A percentile compares a stretch with the other conserved stretches of the same genome.
Conservation (phyloP, 2,888 invertebrate species). For the Kryphioiulus occultus region DNA sequence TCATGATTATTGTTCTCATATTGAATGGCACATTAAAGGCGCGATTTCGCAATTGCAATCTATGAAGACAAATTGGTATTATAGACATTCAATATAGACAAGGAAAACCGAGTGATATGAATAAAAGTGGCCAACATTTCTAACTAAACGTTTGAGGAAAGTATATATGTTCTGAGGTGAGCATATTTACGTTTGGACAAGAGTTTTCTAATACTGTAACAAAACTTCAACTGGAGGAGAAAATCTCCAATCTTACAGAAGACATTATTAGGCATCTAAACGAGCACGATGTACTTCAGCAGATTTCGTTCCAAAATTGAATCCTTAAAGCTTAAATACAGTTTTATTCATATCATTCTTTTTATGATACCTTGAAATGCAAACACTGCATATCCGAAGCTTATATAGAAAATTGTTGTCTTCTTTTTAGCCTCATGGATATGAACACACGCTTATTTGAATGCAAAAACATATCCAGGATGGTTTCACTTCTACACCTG, state of each 20-base stretch:
- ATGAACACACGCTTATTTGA: neutral
- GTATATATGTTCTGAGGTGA: neutral
- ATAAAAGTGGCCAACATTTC: neutral
- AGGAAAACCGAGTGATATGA: neutral
- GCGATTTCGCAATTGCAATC: neutral
- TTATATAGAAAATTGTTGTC: neutral
- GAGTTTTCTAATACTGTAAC: neutral
- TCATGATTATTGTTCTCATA: neutral
- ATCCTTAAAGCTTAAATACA: neutral
- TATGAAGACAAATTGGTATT: slow-evolving; percentile 18
- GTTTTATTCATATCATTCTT: slow-evolving; percentile 22
- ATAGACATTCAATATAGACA: slow-evolving; percentile 26
- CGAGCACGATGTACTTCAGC: neutral
- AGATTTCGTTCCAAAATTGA: neutral
- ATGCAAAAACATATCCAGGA: neutral
- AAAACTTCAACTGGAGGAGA: neutral
- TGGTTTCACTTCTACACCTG: neutral
- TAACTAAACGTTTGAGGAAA: neutral
- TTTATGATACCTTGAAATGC: neutral
- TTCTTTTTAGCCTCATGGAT: neutral
- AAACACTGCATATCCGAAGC: neutral
- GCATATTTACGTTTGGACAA: neutral
- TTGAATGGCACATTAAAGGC: neutral
- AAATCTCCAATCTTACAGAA: neutral
- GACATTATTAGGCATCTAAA: neutral